Percentiles rank a stretch among this genome's conserved stretches.
Conservation (phyloP, 2,888 invertebrate genomes). For the Rotaria socialis region DNA sequence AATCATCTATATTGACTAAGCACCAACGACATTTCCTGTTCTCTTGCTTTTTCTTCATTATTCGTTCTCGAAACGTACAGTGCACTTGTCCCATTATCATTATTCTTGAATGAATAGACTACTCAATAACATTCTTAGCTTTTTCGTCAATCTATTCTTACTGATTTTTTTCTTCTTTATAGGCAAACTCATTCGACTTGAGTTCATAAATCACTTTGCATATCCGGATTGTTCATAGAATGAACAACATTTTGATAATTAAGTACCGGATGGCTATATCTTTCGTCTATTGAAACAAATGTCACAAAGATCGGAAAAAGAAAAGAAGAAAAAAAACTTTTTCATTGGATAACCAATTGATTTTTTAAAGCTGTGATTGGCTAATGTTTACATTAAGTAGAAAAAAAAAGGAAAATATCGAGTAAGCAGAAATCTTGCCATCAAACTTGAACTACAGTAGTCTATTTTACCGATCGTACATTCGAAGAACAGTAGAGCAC, state of each 20-base stretch:
- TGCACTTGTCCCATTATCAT: constrained; percentile 8
- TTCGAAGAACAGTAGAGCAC: constrained; percentile 29
- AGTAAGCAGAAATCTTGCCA: too few species aligned
- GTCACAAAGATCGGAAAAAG: background rate
- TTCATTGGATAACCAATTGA: background rate
- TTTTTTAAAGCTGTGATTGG: background rate
- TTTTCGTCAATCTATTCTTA: background rate
- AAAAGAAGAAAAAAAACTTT: background rate
- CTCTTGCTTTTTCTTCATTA: background rate
- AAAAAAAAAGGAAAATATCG: background rate
- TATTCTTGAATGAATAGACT: background rate
- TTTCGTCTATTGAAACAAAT: background rate
- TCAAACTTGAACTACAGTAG: background rate
- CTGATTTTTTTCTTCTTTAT: background rate
- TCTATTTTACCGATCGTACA: background rate
- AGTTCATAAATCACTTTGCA: constrained; percentile 32
- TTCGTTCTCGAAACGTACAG: background rate
- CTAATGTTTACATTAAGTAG: background rate
- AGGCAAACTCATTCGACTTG: constrained; percentile 7
- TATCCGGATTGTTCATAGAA: constrained; percentile 5
- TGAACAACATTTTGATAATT: constrained; percentile 18
- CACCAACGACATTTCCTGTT: background rate
- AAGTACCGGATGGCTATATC: background rate
- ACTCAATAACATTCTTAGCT: background rate
- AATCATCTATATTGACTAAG: background rate